Base-by-base conservation (phyloP, 2,113 vertebrate genomes). In the Prochilodus magdalenae region DNA sequence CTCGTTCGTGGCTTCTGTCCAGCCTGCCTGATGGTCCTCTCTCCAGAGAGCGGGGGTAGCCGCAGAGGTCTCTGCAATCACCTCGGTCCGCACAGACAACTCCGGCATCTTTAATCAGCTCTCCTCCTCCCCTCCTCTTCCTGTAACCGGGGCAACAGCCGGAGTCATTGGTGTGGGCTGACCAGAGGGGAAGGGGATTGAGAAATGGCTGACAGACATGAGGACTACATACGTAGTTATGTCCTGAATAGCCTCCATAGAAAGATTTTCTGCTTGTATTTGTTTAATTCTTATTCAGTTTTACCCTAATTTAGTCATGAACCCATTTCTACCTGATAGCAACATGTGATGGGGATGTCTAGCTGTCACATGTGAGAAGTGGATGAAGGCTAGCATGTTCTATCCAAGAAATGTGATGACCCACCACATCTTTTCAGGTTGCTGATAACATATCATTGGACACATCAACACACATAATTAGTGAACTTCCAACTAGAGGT, bases 41-140 rank as follows among this genome's bases (percentile, higher is more conserved):
- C 86, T 78, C 78, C 73, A 85, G 77, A 75, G 85, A 81, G 63
- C 24, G 60, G 70, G 86, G 84, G 73, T 77, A 73, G 80, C 51
- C 30, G 44, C 72, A 26, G 51, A 73, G 74, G 33, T 30, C 51
- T 80, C 74, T 83, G 81, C 86, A 88, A 89, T 80, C 85, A 89
- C 81, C 85, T 85, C 86, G 83, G 82, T 83, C 90, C 83, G 86
- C 85, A 88, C 88, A 83, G 85, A 94, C 90, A 91, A 87, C 77
- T 62, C 85, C 80, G 75, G 90, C 91, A 93, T 92, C 80, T 76
- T 81, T 91, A 90, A 93, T 93, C 83, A 92, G 87, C 63, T 66
- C 73, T 83, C 49, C 74, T 83, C 47, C 69, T 88, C 81, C 67
- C 76, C 77, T 63, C 85, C 85, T 72, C 53, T 81, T 86, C 86